Percentiles rank a stretch among this genome's conserved stretches.
These are phyloP conservation scores for Atopsyche davidsoni DNA, from an alignment of 1,140 invertebrate genomes.

Conservation along the genomic window DNA sequence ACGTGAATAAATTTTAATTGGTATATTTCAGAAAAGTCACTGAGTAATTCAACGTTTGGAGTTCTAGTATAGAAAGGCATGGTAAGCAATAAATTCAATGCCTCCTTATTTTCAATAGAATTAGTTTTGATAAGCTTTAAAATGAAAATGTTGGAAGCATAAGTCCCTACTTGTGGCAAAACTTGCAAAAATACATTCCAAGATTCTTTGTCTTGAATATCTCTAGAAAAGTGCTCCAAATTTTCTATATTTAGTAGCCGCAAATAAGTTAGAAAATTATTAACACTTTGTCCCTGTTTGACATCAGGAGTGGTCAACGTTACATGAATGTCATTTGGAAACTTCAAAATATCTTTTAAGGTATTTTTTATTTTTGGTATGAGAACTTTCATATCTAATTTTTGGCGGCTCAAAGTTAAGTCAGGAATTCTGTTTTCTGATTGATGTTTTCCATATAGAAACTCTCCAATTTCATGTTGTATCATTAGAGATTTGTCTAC, in stretches of 20 bases:
- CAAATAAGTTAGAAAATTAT: conserved; percentile 35
- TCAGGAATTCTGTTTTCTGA: conserved; percentile 33
- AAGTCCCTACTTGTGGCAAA: conserved; percentile 42
- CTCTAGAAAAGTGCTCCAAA: conserved; percentile 33
- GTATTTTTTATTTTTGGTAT: conserved; percentile 35
- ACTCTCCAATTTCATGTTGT: no score
- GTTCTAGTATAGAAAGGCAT: conserved; percentile 37
- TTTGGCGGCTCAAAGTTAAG: conserved; percentile 35
- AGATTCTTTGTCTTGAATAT: conserved; percentile 20
- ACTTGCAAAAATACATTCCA: conserved; percentile 38
- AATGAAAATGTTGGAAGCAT: conserved; percentile 35
- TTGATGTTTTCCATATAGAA: no score
- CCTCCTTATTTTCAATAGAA: conserved; percentile 30
- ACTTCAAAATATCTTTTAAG: conserved; percentile 35
- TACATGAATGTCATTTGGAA: conserved; percentile 39
- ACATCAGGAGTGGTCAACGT: conserved; percentile 34
- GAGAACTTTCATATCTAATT: conserved; percentile 31
- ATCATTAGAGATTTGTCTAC: no score
- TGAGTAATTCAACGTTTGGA: conserved; percentile 35
- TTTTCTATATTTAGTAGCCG: conserved; percentile 33
- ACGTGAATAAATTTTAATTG: conserved; percentile 25
- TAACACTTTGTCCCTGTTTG: conserved; percentile 37
- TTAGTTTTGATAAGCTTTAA: conserved; percentile 35
- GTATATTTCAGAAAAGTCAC: conserved; percentile 35
- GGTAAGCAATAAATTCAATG: conserved; percentile 34